Percentiles rank a stretch among this genome's conserved stretches.
These are phyloP conservation scores for Doris montereyensis DNA, from an alignment of 2,888 invertebrate species.

Conservation along the genomic window DNA sequence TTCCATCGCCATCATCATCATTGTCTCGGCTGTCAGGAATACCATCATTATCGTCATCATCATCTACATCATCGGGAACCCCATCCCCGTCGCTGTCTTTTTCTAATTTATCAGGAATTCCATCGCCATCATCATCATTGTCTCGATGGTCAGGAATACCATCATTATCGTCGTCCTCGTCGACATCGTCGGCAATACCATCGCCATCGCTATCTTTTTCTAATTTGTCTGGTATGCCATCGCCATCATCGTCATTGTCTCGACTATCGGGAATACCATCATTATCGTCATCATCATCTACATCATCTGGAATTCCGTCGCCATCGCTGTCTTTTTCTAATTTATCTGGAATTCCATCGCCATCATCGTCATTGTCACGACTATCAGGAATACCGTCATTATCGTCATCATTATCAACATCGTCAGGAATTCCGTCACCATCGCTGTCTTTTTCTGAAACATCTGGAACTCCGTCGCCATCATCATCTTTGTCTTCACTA, in stretches of 20 bases:
- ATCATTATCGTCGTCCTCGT: slow-evolving; percentile 52
- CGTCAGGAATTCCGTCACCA: slow-evolving; percentile 67
- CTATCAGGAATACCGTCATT: slow-evolving; percentile 49
- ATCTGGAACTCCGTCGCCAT: slow-evolving; percentile 60
- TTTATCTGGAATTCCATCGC: slow-evolving; percentile 52
- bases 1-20: slow-evolving; percentile 64
- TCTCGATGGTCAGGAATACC: slow-evolving; percentile 59
- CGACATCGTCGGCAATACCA: slow-evolving; percentile 60
- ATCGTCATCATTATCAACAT: slow-evolving; percentile 55
- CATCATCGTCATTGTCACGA: slow-evolving; percentile 52
- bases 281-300: slow-evolving; percentile 58
- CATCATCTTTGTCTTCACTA: slow-evolving; percentile 56
- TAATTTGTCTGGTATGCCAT: slow-evolving; percentile 60
- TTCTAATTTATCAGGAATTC: slow-evolving; percentile 54
- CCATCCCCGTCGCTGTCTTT: slow-evolving; percentile 62
- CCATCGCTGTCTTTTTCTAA: slow-evolving; percentile 57
- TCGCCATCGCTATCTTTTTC: slow-evolving; percentile 64
- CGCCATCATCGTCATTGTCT: slow-evolving; percentile 49
- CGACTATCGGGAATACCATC: slow-evolving; percentile 59
- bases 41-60: slow-evolving; percentile 54
- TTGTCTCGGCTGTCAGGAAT: slow-evolving; percentile 60
- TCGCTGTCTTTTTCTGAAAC: slow-evolving; percentile 55
- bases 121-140: slow-evolving; percentile 61
- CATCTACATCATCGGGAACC: slow-evolving; percentile 53
- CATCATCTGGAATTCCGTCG: slow-evolving; percentile 60